Evolutionary conservation across 1,140 invertebrate species (phyloP), one percentile per base, ranked within the genome.

Genomic region (Anthonomus grandis): DNA sequence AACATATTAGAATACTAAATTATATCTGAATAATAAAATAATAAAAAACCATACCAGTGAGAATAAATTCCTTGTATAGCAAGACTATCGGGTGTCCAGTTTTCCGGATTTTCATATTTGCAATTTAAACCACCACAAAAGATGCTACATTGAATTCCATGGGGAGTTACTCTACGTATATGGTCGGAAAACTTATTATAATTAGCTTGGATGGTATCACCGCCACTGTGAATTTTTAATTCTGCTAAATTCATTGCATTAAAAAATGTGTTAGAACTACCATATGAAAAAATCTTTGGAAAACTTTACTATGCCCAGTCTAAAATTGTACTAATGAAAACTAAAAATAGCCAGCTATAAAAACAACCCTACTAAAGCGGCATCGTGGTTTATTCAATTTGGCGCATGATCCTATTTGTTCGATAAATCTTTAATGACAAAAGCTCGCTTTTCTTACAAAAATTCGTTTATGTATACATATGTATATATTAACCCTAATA

Each of bases 41-140:
- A 21, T 13, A 13, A 47, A 59, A 34, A 22, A 25, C 34, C 74
- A 80, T 76, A 92, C 90, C 90, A 93, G 66, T 90, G 85, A 12
- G 90, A 92, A 72, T 86, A 93, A 9, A 93, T 75, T 48, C 87
- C 89, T 55, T 84, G 79, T 56, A 94, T 82, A 0, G 86, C 89
- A 76, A 85, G 83, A 62, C 86, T 80, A 17, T 84, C 79, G 0
- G 78, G 71, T 5, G 75, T 78, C 83, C 86, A 88, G 24, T 76
- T 72, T 49, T 82, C 81, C 1, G 83, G 77, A 56, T 79, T 81
- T 70, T 92, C 89, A 74, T 91, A 93, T 70, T 89, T 87, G 74
- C 90, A 94, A 59, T 83, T 81, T 37, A 82, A 78, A 0, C 91
- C 90, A 0, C 89, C 89, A 72, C 91, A 91, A 74, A 91, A 90